Evolutionary conservation across 2,797 vertebrate species (phyloP), one percentile per base, ranked within the genome.

Genomic region (Dendrocincla fuliginosa): DNA sequence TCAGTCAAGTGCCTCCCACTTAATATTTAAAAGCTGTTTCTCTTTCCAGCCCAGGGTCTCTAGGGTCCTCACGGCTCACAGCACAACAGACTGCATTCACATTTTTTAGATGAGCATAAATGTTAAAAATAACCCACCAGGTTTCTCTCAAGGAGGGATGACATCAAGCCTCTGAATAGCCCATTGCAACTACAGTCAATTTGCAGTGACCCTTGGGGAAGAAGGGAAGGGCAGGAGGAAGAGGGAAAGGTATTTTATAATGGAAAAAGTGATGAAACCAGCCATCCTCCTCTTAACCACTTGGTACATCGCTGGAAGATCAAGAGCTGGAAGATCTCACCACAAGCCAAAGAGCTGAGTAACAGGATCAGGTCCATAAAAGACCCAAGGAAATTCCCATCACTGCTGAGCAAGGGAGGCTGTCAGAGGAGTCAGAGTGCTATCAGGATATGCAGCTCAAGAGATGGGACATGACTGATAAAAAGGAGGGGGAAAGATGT

Each of bases 11-110:
- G 89, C 71, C 89, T 95, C 57, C 81, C 87, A 83, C 84, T 89
- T 87, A 75, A 93, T 93, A 80, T 93, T 90, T 89, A 87, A 95
- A 96, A 96, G 87, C 73, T 92, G 84, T 87, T 96, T 96, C 90
- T 89, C 89, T 89, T 93, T 94, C 80, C 84, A 90, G 4, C 42
- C 64, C 68, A 1, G 1, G 19, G 53, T 91, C 90, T 87, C 95
- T 50, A 71, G 75, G 74, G 93, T 85, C 46, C 73, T 90, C 15
- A 16, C 35, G 74, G 75, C 90, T 96, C 35, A 33, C 71, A 91
- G 75, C 56, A 75, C 60, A 89, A 65, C 75, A 70, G 47, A 83
- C 44, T 90, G 71, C 81, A 92, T 85, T 61, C 75, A 23, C 49
- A 65, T 92, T 91, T 92, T 96, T 90, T 18, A 83, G 77, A 73